Evolutionary conservation across 2,888 invertebrate genomes (phyloP), one percentile per base, ranked within the genome.

Genomic region (Hypsopygia costalis): DNA sequence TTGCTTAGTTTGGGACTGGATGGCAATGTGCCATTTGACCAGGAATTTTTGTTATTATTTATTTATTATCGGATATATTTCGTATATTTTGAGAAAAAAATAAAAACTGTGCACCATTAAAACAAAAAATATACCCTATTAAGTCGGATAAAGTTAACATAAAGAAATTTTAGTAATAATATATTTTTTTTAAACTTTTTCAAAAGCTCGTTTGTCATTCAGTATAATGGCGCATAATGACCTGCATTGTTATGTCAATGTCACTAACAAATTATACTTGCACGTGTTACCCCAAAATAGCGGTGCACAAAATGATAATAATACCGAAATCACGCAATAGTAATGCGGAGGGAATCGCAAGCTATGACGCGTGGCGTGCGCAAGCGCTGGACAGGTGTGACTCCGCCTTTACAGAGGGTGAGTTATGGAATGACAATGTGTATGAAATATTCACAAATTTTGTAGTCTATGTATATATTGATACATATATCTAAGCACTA

Each of bases 301-400:
- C 44, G 36, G 44, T 51, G 47, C 41, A 51, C 46, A 44, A 40
- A 47, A 47, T 45, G 44, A 47, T 41, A 36, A 37, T 39, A 33
- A 39, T 47, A 31, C 41, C 44, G 36, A 44, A 50, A 47, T 43
- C 40, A 40, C 36, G 36, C 33, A 50, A 40, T 46, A 47, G 29
- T 41, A 37, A 27, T 27, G 32, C 30, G 31, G 45, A 41, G 43
- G 50, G 45, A 43, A 38, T 40, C n/a, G 25, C 25, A 7, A 25
- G n/a, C 25, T 16, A 16, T 16, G 36, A 31, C 36, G 30, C 36
- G 36, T 37, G 36, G 11, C 36, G 36, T 29, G 36, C 35, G 42
- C 43, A 43, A 34, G 44, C 47, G 41, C 41, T 22, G 34, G 55
- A 52, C 64, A 63, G 62, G 63, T 64, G 64, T 52, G 57, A 40